Base-by-base conservation (phyloP, 2,113 vertebrate genomes). In the Plecotus auritus region DNA sequence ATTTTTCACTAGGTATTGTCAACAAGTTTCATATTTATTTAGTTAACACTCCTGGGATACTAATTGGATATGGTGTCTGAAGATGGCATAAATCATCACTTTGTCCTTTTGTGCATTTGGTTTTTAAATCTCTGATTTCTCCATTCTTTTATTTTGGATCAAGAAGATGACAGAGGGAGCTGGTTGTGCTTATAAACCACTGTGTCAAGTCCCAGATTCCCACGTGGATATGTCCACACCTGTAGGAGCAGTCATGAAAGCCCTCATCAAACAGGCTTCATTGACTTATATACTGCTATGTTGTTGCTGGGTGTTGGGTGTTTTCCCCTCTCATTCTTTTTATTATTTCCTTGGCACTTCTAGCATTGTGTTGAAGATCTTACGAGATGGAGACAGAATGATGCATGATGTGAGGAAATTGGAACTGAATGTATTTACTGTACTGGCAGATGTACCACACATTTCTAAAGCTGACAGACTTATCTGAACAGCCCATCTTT, bases 111-210 rank as follows among this genome's bases (percentile, higher is more conserved):
- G 61, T 42, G n/a, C 28, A 49, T 35, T 85, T 93, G 76, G 85
- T 47, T 67, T 56, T 88, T 84, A 83, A 95, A 45, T 83, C 1
- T 45, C 35, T 90, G 69, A 84, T 72, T 90, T 97, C 1, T 51
- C 93, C 51, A 93, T 94, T 97, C 94, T 97, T 97, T 45, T 69
- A 73, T 23, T 97, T 32, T 70, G 93, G 42, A 97, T 92, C 51
- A 80, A 93, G 95, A 94, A 96, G 88, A 97, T 95, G 92, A 97
- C 90, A 86, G 91, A 96, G 86, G 85, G 88, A 86, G 93, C 76
- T 96, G 92, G 93, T 94, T 94, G 96, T 95, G 42, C 6, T 83
- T 72, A 66, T 56, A 97, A 93, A 93, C 45, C 47, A 93, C 89
- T 56, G 49, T 92, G 97, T 93, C 83, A 92, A 87, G 59, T 88